phyloP scores from a whole-genome alignment of 2,888 invertebrate genomes.

The Zonitis immaculata region DNA sequence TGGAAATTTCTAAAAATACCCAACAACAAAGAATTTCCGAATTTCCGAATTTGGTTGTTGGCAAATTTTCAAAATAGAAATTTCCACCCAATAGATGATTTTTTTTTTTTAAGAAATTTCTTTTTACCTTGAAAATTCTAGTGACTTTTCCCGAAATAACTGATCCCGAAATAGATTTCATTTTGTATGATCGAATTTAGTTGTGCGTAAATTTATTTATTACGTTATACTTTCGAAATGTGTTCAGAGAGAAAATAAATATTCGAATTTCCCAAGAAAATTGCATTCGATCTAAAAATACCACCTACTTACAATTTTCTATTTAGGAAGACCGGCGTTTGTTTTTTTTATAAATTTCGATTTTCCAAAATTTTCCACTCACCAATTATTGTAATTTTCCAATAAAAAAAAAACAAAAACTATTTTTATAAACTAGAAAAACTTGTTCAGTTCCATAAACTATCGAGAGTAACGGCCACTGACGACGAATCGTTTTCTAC shows the following conservation, averaged over 20 bases:
- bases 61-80: background rate
- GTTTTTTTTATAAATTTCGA: too few relatives aligned
- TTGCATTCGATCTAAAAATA: too few relatives aligned
- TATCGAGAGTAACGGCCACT: conserved; percentile 11
- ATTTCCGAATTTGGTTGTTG: background rate
- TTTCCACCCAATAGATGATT: background rate
- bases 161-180: conserved; percentile 2
- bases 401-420: too few relatives aligned
- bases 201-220: background rate
- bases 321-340: too few relatives aligned
- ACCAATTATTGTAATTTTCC: too few relatives aligned
- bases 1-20: too few relatives aligned
- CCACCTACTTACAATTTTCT: too few relatives aligned
- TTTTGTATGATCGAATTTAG: background rate
- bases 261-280: too few relatives aligned
- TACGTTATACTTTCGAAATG: background rate
- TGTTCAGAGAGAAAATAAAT: background rate
- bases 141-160: conserved; percentile 11
- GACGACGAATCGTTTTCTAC: conserved; percentile 18
- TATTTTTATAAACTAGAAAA: background rate
- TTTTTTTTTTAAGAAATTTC: background rate
- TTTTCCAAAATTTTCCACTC: too few relatives aligned
- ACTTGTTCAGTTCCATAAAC: background rate
- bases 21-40: background rate
- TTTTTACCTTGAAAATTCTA: background rate